Conservation (phyloP, 2,888 invertebrate genomes). For the Theretra japonica region DNA sequence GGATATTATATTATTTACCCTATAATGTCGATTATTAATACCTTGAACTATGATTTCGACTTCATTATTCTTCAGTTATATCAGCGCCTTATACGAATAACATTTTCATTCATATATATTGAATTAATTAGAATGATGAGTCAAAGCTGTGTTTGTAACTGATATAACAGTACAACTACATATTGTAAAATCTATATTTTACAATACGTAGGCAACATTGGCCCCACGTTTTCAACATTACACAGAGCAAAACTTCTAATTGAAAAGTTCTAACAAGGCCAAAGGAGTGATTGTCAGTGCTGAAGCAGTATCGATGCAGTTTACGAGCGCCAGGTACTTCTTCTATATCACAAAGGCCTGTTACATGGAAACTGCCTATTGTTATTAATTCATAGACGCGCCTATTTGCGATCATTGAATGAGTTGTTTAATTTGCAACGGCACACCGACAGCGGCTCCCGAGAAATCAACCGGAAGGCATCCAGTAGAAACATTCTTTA, state of each 20-base stretch:
- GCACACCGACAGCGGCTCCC: slow-evolving; percentile 54
- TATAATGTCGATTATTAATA: too few relatives aligned
- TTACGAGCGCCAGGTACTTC: slow-evolving; percentile 41
- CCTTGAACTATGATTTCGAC: too few relatives aligned
- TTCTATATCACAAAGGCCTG: slow-evolving; percentile 75
- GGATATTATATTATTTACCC: too few relatives aligned
- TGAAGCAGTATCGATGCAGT: neutral
- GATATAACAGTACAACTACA: too few relatives aligned
- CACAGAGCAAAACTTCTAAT: neutral
- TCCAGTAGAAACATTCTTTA: slow-evolving; percentile 27
- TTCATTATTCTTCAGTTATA: too few relatives aligned
- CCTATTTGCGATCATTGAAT: slow-evolving; percentile 65
- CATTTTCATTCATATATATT: too few relatives aligned
- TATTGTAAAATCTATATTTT: too few relatives aligned
- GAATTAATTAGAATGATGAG: too few relatives aligned
- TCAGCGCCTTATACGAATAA: too few relatives aligned
- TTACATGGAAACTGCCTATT: slow-evolving; percentile 77
- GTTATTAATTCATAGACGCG: slow-evolving; percentile 70
- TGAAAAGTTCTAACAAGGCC: neutral
- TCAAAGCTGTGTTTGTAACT: too few relatives aligned
- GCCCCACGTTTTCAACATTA: too few relatives aligned
- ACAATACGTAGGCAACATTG: too few relatives aligned
- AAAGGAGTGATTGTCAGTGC: neutral
- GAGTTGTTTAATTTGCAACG: slow-evolving; percentile 69
- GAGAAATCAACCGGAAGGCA: slow-evolving; percentile 57